Conservation (phyloP, 2,797 vertebrate species). For the Pangasius macronema region DNA sequence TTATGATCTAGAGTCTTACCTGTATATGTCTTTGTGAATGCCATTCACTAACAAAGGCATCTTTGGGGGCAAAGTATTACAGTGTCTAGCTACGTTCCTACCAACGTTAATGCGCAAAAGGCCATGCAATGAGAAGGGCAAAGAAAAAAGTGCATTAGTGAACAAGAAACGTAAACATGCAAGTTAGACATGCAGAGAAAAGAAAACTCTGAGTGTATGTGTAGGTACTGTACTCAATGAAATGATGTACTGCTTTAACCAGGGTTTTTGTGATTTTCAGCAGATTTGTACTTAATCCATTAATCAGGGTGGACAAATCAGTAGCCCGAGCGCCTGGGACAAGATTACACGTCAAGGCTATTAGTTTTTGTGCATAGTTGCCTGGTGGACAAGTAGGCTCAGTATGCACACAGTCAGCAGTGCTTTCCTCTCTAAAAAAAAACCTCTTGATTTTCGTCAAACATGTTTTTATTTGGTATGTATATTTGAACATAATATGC, state of each 20-base stretch:
- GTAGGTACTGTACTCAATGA: background rate
- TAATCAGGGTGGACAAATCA: background rate
- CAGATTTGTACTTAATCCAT: background rate
- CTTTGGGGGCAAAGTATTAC: slow-evolving; percentile 89
- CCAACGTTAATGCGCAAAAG: slow-evolving; percentile 63
- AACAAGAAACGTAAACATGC: slow-evolving; percentile 19
- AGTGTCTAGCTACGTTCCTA: slow-evolving; percentile 86
- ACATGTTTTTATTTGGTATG: background rate
- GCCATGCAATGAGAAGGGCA: slow-evolving; percentile 58
- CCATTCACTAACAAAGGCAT: slow-evolving; percentile 92
- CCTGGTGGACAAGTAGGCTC: no score
- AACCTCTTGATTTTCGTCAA: no score
- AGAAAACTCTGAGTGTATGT: background rate
- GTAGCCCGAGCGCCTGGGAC: background rate
- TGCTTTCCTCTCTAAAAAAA: no score
- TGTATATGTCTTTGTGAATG: slow-evolving; percentile 90
- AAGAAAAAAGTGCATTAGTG: slow-evolving; percentile 56
- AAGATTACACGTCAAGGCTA: background rate
- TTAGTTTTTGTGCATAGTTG: background rate
- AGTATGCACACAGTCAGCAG: no score
- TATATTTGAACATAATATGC: background rate
- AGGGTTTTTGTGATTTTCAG: background rate
- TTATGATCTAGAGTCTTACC: no score
- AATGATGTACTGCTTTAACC: background rate
- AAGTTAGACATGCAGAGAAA: slow-evolving; percentile 25